Base-by-base conservation (phyloP, 2,113 vertebrate species). In the Furnarius figulus region DNA sequence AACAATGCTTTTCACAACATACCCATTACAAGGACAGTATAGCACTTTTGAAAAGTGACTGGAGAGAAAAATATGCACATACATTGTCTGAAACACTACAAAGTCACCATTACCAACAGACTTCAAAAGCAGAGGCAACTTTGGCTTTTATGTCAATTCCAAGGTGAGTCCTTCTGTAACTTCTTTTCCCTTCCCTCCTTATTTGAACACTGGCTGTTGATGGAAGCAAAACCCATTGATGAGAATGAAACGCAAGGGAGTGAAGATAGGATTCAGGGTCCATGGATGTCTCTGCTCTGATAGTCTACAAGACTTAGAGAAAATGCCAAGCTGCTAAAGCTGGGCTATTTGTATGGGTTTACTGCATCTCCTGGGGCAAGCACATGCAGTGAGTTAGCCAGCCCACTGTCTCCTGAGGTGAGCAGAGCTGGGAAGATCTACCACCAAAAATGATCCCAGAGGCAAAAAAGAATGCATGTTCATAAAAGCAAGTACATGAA, bases 381-480 rank as follows among this genome's bases (percentile, higher is more conserved):
- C 75, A 89, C 33, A 71, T 79, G 49, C 91, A 79, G 96, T 85
- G 71, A 97, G 83, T 37, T 90, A 95, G 91, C 68, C 52, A 95
- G 90, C 67, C 52, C 61, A 52, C 15, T 95, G 85, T 80, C 89
- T 96, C 90, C 10, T 23, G 75, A 91, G 23, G 66, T 80, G 95
- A 95, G 97, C 67, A 96, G 95, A 97, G 90, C 73, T 97, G 95
- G 97, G 83, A 95, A 97, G 95, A 94, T 94, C 91, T 92, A 77
- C 90, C 96, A 96, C 82, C 94, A 92, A 96, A 98, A 95, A 92
- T 80, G 80, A 87, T 90, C 84, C 46, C 53, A 82, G 62, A 79
- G 89, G 74, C 31, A 33, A 79, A 97, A 84, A 70, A 97, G 71
- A 95, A 95, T 23, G 37, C 82, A 93, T 83, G 78, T 91, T 90